Evolutionary conservation across 2,888 invertebrate species (phyloP).

Genomic region (Drosophila bunnanda): DNA sequence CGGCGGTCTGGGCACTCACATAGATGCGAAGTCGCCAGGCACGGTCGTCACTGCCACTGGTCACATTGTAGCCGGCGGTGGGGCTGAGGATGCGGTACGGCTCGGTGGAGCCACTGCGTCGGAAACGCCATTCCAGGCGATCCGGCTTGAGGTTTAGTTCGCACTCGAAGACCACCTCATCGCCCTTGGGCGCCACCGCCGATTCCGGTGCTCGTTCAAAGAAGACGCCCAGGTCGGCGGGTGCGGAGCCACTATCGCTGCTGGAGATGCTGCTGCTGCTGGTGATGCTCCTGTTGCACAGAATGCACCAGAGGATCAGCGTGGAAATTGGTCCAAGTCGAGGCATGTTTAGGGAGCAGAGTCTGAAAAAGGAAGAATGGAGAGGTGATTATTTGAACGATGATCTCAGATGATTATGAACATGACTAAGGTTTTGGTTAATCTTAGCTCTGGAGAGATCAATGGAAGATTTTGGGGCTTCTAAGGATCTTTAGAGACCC

Average conservation of each 20-base stretch:
- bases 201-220: conserved; percentile 92
- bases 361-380: conserved; percentile 1
- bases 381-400: neutral
- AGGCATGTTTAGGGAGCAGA: conserved; percentile 3
- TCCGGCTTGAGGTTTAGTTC: conserved; percentile 92
- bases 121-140: conserved; percentile 91
- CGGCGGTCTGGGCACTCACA: conserved; percentile 86
- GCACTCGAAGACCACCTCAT: conserved; percentile 93
- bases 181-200: conserved; percentile 91
- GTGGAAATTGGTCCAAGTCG: neutral
- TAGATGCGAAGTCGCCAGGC: conserved; percentile 85
- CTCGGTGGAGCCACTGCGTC: conserved; percentile 83
- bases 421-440: neutral
- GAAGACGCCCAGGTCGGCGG: conserved; percentile 86
- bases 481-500: neutral
- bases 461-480: neutral
- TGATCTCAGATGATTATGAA: neutral
- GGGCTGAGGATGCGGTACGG: conserved; percentile 60
- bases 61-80: conserved; percentile 81
- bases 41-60: conserved; percentile 79
- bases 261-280: conserved; percentile 2
- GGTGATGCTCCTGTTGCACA: conserved; percentile 7
- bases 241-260: conserved; percentile 9
- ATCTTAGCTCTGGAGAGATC: neutral
- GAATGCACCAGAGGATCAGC: conserved; percentile 15